Percentiles rank a stretch among this genome's conserved stretches.
phyloP scores from a whole-genome alignment of 2,888 invertebrate genomes.

The Hemistola chrysoprasaria region DNA sequence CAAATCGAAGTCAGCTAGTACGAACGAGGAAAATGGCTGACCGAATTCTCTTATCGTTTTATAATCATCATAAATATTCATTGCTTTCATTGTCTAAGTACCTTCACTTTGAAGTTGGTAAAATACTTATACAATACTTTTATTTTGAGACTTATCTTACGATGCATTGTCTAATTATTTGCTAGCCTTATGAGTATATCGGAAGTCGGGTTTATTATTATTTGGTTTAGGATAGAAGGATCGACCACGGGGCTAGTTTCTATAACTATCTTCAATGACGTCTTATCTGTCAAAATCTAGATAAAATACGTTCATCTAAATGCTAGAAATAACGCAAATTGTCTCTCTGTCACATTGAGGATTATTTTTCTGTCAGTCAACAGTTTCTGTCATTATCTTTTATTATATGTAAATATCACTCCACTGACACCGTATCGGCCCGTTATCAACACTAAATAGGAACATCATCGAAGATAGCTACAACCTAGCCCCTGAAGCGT shows the following conservation, averaged over 20 bases:
- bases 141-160: slow-evolving; percentile 76
- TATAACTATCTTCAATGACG: slow-evolving; percentile 2
- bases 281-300: no score
- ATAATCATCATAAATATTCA: slow-evolving; percentile 73
- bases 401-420: no score
- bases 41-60: slow-evolving; percentile 57
- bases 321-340: no score
- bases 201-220: slow-evolving; percentile 57
- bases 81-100: slow-evolving; percentile 74
- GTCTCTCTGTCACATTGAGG: no score
- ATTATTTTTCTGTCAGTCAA: no score
- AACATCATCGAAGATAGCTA: no score
- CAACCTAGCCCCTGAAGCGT: no score
- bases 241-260: slow-evolving; percentile 27
- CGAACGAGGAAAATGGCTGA: slow-evolving; percentile 72
- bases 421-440: no score
- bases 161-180: slow-evolving; percentile 74
- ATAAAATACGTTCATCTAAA: no score
- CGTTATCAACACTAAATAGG: no score
- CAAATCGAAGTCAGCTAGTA: slow-evolving; percentile 77
- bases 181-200: slow-evolving; percentile 65
- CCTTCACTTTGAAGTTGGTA: slow-evolving; percentile 73
- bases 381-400: no score
- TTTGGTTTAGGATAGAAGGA: slow-evolving; percentile 23
- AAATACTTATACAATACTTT: slow-evolving; percentile 80